These are phyloP conservation scores for Erithacus rubecula DNA, from an alignment of 2,797 vertebrate species.

Conservation along the genomic window DNA sequence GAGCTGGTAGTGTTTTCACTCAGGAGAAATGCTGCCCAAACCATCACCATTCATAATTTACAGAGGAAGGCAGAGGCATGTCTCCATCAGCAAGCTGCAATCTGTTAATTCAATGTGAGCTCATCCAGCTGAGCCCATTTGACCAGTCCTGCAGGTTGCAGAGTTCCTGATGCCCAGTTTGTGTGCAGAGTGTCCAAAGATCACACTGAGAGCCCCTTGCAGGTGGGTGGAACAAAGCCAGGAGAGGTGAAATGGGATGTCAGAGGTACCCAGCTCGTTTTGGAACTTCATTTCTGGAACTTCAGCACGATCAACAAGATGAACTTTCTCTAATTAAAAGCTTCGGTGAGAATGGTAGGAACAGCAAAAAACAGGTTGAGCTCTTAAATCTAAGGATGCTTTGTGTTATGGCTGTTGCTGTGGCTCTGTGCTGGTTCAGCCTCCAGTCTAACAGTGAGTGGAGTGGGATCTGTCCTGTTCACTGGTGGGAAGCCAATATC, in stretches of 20 bases:
- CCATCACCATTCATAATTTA: neutral
- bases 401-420: neutral
- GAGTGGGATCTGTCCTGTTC: neutral
- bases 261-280: accelerated
- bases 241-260: neutral
- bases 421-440: neutral
- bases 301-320: accelerated
- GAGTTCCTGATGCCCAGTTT: neutral
- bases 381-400: neutral
- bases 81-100: neutral
- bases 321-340: neutral
- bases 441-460: neutral
- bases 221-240: neutral
- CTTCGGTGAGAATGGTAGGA: neutral
- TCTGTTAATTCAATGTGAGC: neutral
- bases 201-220: neutral
- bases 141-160: neutral
- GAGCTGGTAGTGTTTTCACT: neutral
- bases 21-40: neutral
- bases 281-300: neutral
- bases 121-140: neutral
- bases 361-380: neutral
- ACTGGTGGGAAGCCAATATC: neutral
- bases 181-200: neutral
- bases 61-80: neutral